These are phyloP conservation scores for Hapalemur alaotrensis DNA, from an alignment of 2,797 vertebrate genomes.

Conservation along the genomic window DNA sequence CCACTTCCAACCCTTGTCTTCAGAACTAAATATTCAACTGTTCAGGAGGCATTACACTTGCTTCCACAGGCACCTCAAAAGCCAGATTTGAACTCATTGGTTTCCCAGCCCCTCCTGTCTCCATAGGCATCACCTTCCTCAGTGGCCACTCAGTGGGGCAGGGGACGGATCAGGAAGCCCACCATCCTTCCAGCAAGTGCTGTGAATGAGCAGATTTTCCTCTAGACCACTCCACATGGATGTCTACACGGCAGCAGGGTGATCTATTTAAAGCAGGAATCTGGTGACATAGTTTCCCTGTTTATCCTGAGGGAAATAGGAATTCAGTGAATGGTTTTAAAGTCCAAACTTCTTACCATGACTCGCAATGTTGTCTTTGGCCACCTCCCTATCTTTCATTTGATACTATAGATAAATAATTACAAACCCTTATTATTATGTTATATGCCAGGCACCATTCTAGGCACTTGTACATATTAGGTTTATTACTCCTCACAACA, in stretches of 20 bases:
- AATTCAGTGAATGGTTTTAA: neutral
- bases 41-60: neutral
- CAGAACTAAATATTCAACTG: neutral
- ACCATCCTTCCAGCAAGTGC: neutral
- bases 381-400: neutral
- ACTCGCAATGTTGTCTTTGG: neutral
- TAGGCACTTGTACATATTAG: neutral
- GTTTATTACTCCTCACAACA: neutral
- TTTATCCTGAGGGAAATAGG: neutral
- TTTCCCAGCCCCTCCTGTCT: neutral
- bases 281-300: neutral
- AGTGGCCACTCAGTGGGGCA: neutral
- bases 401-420: neutral
- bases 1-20: conserved; percentile 5
- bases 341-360: neutral
- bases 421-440: neutral
- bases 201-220: neutral
- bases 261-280: neutral
- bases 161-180: neutral
- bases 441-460: neutral
- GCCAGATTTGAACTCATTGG: neutral
- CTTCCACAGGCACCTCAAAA: neutral
- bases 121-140: neutral
- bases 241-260: neutral
- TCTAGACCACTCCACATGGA: neutral